Conservation (phyloP, 2,797 vertebrate species). For the Anas bernieri region DNA sequence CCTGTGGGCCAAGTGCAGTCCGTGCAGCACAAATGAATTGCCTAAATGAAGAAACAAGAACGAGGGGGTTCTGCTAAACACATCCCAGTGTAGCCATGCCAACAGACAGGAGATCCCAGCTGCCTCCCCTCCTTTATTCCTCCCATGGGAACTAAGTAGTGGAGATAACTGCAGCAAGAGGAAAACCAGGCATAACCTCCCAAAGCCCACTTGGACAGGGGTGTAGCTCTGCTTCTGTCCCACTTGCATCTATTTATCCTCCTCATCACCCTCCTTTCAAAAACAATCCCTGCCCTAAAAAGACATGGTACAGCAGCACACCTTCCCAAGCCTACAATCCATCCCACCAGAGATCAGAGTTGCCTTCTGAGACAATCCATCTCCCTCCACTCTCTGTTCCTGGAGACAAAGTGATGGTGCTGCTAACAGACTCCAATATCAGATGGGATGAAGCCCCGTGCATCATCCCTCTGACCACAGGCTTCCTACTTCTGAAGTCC, state of each 20-base stretch:
- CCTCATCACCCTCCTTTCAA: neutral
- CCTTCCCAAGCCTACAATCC: neutral
- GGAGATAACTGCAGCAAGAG: neutral
- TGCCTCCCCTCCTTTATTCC: neutral
- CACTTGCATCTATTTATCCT: neutral
- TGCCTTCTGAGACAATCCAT: neutral
- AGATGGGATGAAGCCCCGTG: neutral
- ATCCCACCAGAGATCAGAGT: neutral
- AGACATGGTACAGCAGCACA: neutral
- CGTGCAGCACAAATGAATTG: neutral
- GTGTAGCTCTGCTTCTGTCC: neutral
- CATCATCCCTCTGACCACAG: neutral
- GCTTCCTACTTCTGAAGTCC: neutral
- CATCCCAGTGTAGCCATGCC: neutral
- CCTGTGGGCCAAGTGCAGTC: neutral
- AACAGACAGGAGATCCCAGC: neutral
- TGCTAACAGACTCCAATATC: neutral
- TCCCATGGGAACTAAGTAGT: neutral
- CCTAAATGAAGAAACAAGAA: neutral
- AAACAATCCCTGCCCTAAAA: neutral
- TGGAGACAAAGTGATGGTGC: neutral
- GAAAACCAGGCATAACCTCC: neutral
- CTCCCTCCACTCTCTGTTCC: neutral
- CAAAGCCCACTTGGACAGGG: neutral
- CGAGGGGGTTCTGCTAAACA: fast-evolving